A percentile compares a stretch with the other conserved stretches of the same genome.
Conservation (phyloP, 1,140 invertebrate species). For the Pteromalus puparum region DNA sequence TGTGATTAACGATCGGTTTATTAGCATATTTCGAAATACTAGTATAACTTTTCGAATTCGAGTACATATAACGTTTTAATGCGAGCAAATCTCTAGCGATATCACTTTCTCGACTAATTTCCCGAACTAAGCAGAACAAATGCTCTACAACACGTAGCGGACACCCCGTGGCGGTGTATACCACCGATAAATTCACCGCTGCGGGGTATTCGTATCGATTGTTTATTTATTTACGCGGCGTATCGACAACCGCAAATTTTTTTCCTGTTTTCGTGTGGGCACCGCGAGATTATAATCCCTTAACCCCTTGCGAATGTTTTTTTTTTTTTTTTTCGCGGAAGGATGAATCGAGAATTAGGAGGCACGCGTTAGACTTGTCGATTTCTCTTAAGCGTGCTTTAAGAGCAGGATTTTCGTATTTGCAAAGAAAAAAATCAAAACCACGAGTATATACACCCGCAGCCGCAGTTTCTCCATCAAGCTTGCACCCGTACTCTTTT, state of each 20-base stretch:
- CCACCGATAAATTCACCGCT: conserved; percentile 18
- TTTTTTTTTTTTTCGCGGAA: not conserved
- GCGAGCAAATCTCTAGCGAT: too few species aligned
- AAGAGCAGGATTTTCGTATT: not conserved
- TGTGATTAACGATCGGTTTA: too few species aligned
- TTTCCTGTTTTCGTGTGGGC: not conserved
- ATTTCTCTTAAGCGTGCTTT: not conserved
- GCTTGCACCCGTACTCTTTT: conserved; percentile 19
- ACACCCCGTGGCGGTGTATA: conserved; percentile 44
- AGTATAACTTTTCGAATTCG: too few species aligned
- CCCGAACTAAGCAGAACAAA: conserved; percentile 67
- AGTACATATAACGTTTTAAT: too few species aligned
- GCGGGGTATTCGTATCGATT: not conserved
- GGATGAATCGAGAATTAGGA: too few species aligned
- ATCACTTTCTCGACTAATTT: conserved; percentile 61
- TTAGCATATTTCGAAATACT: too few species aligned
- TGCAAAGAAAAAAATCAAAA: not conserved
- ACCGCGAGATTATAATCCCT: conserved; percentile 11
- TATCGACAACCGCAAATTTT: conserved; percentile 6
- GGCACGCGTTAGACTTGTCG: not conserved
- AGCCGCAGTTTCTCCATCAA: conserved; percentile 36
- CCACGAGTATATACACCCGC: not conserved
- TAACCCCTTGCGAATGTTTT: not conserved
- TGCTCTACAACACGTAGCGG: conserved; percentile 56
- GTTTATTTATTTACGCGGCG: conserved; percentile 23